These are phyloP conservation scores for Taxidea taxus DNA, from an alignment of 2,113 vertebrate genomes.

Conservation along the genomic window DNA sequence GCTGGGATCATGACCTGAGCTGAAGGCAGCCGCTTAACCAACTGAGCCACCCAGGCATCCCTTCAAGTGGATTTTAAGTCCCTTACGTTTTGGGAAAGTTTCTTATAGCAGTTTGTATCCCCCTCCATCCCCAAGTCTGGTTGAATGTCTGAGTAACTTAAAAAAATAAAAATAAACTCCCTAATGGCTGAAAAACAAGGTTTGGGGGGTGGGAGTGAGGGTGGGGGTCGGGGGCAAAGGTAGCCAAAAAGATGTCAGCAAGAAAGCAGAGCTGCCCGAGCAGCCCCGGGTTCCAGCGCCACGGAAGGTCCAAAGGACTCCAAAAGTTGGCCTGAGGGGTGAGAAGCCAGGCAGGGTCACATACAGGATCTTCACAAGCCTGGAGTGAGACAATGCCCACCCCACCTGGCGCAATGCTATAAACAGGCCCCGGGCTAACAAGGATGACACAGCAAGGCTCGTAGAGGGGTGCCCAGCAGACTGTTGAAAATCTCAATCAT, in stretches of 20 bases:
- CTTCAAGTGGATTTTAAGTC: neutral
- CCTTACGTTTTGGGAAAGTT: neutral
- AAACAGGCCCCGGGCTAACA: neutral
- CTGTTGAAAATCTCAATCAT: neutral
- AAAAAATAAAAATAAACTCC: neutral
- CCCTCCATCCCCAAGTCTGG: neutral
- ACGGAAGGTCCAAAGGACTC: neutral
- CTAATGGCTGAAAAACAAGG: neutral
- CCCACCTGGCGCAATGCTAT: rapidly evolving
- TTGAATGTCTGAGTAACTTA: neutral
- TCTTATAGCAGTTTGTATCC: neutral
- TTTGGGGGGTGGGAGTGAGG: neutral
- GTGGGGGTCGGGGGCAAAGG: neutral
- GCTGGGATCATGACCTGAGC: too few species aligned
- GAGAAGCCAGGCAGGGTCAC: neutral
- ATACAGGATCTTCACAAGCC: neutral
- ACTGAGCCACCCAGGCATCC: too few species aligned
- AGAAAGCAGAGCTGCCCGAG: neutral
- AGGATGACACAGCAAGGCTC: neutral
- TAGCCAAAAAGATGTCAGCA: neutral
- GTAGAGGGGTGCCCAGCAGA: too few species aligned
- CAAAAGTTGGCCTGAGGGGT: neutral
- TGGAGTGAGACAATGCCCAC: neutral
- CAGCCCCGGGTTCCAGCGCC: neutral
- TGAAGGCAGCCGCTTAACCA: too few species aligned